phyloP scores from a whole-genome alignment of 2,888 invertebrate species.

The Drosophila nigricruria region DNA sequence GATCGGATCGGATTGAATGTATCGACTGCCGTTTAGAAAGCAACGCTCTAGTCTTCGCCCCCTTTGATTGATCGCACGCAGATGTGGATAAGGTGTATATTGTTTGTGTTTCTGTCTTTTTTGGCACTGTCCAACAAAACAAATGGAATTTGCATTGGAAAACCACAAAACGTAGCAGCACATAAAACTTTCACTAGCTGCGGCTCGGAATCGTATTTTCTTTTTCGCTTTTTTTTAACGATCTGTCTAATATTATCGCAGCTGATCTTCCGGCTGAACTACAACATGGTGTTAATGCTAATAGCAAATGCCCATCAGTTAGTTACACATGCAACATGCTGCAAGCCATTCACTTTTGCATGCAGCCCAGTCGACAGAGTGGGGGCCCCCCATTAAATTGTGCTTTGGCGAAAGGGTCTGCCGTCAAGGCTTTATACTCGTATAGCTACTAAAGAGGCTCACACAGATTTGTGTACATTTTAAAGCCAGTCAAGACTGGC shows the following conservation, averaged over 20 bases:
- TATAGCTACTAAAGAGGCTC: conserved; percentile 19
- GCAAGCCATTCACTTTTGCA: conserved; percentile 62
- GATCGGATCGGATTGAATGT: conserved; percentile 27
- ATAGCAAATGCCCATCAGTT: conserved; percentile 44
- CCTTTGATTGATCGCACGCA: conserved; percentile 66
- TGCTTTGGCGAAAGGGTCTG: conserved; percentile 44
- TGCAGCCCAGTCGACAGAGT: conserved; percentile 5
- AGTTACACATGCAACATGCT: conserved; percentile 26
- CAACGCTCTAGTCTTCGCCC: conserved; percentile 22
- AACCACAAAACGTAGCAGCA: conserved; percentile 35
- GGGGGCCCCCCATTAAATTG: conserved; percentile 30
- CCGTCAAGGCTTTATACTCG: not conserved
- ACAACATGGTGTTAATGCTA: conserved; percentile 57
- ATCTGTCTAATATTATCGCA: conserved; percentile 24
- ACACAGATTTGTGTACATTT: conserved; percentile 21
- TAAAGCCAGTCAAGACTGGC: too few relatives aligned
- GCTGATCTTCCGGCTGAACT: conserved; percentile 32
- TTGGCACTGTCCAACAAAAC: conserved; percentile 42
- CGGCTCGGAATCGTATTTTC: conserved; percentile 21
- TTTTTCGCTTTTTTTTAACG: conserved; percentile 30
- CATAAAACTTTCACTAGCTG: conserved; percentile 66
- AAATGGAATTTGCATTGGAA: conserved; percentile 70
- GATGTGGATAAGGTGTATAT: conserved; percentile 11
- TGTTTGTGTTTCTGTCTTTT: conserved; percentile 8
- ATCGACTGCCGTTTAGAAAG: conserved; percentile 65